A percentile compares a stretch with the other conserved stretches of the same genome.
Evolutionary conservation across 2,113 vertebrate genomes (phyloP).

Genomic region (Calyptomena viridis): DNA sequence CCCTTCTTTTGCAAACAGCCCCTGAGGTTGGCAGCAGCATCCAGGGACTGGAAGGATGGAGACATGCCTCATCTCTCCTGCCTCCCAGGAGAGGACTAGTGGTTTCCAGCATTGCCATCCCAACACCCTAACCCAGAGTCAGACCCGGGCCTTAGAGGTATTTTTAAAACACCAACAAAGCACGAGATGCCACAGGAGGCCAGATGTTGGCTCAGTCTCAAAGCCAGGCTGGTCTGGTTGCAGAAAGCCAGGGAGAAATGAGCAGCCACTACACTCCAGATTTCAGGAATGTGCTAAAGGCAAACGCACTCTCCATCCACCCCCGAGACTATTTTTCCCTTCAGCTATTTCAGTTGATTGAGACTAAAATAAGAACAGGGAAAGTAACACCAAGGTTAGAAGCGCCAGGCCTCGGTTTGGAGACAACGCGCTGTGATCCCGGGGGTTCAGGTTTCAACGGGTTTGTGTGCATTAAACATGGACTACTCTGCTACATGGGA

Average conservation of each 20-base stretch:
- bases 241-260: neutral
- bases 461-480: neutral
- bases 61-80: neutral
- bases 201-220: accelerated
- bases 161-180: neutral
- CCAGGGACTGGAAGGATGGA: neutral
- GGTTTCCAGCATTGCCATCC: neutral
- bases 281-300: neutral
- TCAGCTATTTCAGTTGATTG: slow-evolving; percentile 7
- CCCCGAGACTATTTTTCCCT: neutral
- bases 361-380: slow-evolving; percentile 46
- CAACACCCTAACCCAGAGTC: accelerated
- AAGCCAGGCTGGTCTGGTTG: neutral
- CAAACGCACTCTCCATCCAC: neutral
- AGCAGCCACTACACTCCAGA: neutral
- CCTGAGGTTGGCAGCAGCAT: accelerated
- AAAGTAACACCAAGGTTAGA: slow-evolving; percentile 17
- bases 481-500: neutral
- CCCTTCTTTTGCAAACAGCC: neutral
- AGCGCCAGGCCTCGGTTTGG: neutral
- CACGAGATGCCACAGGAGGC: neutral
- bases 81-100: neutral
- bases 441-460: neutral
- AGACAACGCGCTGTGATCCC: neutral
- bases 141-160: neutral